Base-by-base conservation (phyloP, 2,797 vertebrate species). In the Chelidonichthys spinosus region DNA sequence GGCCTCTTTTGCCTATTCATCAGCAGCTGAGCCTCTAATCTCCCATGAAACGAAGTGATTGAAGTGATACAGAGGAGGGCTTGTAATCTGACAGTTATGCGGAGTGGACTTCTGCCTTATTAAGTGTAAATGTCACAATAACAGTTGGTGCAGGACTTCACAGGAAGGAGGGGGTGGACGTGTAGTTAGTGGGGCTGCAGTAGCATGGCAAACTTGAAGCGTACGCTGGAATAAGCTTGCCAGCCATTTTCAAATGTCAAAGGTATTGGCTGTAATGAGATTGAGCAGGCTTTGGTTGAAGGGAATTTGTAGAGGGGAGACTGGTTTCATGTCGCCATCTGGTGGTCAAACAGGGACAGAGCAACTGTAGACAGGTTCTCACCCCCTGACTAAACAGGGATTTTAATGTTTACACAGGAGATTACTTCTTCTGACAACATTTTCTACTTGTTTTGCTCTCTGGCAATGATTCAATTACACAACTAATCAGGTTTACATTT, bases 241-340 rank as follows among this genome's bases (percentile, higher is more conserved):
- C 47, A 78, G 78, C 56, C 73, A 75, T 91, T 90, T 86, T 69
- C 54, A 90, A 91, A 90, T 91, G 87, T 76, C 87, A 90, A 52
- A 88, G 71, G 80, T 77, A 77, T 80, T 78, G 78, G 53, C 69
- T 76, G 2, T 90, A 87, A 92, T 82, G 76, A 85, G 89, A 85
- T 82, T 86, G 82, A 37, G 54, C 63, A 44, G 76, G 86, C 56
- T 88, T 79, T 81, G 63, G 60, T 43, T 40, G 17, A 58, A 65
- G 36, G 68, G 74, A 78, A 70, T 78, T 76, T 72, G 44, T 13
- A 35, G 43, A 2, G 15, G 59, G 15, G 7, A 43, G n/a, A 60
- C 3, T 15, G 68, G 79, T 44, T 44, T 69, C 17, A 13, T 3
- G 84, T 52, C 87, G 81, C 86, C 87, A 84, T 87, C 93, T 93